Evolutionary conservation across 2,113 vertebrate species (phyloP), one percentile per base, ranked within the genome.

Genomic region (Telmatochromis sp.): DNA sequence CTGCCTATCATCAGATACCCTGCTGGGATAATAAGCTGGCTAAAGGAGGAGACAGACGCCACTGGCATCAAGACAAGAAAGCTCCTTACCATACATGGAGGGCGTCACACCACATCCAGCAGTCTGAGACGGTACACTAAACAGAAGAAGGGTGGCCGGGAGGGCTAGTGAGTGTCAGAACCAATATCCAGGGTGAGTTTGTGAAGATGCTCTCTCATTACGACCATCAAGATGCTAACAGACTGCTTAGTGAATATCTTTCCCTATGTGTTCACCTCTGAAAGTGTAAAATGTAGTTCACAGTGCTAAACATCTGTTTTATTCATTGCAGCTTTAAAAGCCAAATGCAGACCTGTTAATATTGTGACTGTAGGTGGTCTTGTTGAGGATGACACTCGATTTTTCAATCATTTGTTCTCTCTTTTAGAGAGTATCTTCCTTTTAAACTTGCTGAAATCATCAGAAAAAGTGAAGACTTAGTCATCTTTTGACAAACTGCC

Each of bases 281-380:
- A 73, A 45, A 15, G 40, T 31, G 15, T 28, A 45, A 73, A 71
- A 23, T 75, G 1, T 2, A 75, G 9, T 28, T 75, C 14, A 26
- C 21, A 45, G 40, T 0, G 8, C 23, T 45, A 19, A 78, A 50
- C 26, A 50, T 28, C 15, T 17, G 14, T 42, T 45, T 80, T 33
- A 78, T 45, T 33, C 31, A 5, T 2, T 54, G 40, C n/a, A 12
- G 31, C 17, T 28, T 21, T 8, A 3, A 2, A 65, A 31, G 55
- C 11, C 42, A 13, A 73, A 8, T 5, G 1, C 15, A 19, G n/a
- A 17, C 21, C 5, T n/a, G n/a, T 42, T 23, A 26, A 47, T 15
- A 14, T 23, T 33, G n/a, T 68, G 79, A 19, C 37, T 81, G 86
- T 84, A 71, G 17, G 83, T 91, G 87, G 80, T 83, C 82, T 81